These are phyloP conservation scores for Sorex maritimensis DNA, from an alignment of 2,797 vertebrate genomes.

Conservation along the genomic window DNA sequence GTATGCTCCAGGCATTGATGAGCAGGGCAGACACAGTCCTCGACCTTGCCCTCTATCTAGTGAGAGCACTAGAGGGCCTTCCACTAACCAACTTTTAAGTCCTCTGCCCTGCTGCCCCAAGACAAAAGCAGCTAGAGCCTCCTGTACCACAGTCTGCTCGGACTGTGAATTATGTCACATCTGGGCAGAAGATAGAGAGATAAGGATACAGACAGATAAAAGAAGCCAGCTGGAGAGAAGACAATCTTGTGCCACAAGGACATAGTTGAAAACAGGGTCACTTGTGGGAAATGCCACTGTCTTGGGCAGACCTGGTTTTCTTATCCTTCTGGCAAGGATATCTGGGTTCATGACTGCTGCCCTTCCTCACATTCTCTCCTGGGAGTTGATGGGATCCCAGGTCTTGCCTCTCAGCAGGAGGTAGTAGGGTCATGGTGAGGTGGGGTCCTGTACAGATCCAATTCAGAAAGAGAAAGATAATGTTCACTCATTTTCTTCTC, in stretches of 20 bases:
- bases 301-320: neutral
- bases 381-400: neutral
- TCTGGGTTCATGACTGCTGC: neutral
- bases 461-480: neutral
- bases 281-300: constrained; percentile 6
- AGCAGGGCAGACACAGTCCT: neutral
- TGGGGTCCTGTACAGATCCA: neutral
- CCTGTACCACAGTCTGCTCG: neutral
- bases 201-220: neutral
- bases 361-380: neutral
- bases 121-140: neutral
- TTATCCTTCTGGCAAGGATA: neutral
- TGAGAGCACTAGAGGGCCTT: constrained; percentile 16
- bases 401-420: neutral
- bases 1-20: neutral
- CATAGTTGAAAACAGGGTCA: neutral
- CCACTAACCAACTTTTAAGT: neutral
- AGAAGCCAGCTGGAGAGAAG: neutral
- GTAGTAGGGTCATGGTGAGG: neutral
- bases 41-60: neutral
- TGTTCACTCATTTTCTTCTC: constrained; percentile 15
- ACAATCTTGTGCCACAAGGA: neutral
- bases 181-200: neutral
- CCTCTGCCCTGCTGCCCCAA: neutral
- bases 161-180: neutral